Conservation (phyloP, 2,797 vertebrate species). For the Dipus sagitta region DNA sequence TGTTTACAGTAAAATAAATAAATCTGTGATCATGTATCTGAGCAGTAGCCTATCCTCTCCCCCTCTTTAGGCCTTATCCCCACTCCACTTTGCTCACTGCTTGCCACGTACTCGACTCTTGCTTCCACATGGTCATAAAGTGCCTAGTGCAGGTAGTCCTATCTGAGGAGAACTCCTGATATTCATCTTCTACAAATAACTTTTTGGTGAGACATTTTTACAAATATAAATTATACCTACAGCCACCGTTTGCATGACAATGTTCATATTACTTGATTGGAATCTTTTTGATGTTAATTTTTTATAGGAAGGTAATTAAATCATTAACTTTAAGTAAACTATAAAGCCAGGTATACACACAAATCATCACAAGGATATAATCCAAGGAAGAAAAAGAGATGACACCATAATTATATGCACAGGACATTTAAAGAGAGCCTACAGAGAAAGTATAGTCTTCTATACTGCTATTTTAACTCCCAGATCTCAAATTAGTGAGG, state of each 20-base stretch:
- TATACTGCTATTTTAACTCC: neutral
- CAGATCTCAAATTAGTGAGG: neutral
- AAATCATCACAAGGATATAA: neutral
- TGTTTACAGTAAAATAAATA: neutral
- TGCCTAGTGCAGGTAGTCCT: neutral
- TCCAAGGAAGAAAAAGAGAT: constrained; percentile 8
- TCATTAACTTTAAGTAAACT: neutral
- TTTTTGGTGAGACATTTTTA: neutral
- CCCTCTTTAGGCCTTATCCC: neutral
- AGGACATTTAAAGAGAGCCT: neutral
- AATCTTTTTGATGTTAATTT: constrained; percentile 21
- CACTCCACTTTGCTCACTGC: neutral
- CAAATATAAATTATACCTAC: neutral
- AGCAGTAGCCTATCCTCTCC: neutral
- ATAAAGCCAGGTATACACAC: neutral
- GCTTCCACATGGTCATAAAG: neutral
- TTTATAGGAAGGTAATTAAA: constrained; percentile 9
- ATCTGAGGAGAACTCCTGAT: neutral
- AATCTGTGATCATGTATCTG: neutral
- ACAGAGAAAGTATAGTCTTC: neutral
- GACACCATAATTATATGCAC: neutral
- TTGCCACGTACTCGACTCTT: neutral
- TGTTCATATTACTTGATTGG: constrained; percentile 4
- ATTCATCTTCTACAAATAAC: neutral
- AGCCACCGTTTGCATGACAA: neutral